Evolutionary conservation across 2,797 vertebrate species (phyloP).

Genomic region (Acanthiza pusilla): DNA sequence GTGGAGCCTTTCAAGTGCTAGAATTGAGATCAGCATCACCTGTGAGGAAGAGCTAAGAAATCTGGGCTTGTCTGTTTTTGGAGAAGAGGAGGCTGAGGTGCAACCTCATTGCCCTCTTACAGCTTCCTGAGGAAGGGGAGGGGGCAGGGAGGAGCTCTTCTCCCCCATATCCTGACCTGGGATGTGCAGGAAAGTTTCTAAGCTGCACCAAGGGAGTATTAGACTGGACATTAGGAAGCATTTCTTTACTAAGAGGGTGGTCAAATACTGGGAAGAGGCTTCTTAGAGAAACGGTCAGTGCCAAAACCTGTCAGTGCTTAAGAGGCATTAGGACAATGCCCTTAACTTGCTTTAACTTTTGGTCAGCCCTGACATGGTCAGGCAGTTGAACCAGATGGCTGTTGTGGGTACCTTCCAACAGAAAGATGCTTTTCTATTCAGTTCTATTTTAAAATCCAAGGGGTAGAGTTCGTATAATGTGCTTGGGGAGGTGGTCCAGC

Average conservation of each 20-base stretch:
- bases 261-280: background rate
- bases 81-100: background rate
- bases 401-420: background rate
- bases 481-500: background rate
- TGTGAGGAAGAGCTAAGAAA: background rate
- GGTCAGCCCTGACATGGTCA: background rate
- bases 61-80: background rate
- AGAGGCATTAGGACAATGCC: background rate
- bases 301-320: background rate
- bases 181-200: background rate
- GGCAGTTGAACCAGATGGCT: background rate
- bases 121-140: background rate
- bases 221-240: background rate
- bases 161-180: background rate
- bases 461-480: background rate
- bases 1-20: background rate
- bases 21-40: background rate
- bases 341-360: background rate
- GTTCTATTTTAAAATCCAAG: background rate
- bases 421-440: background rate
- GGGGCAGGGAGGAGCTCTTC: background rate
- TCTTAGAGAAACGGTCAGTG: accelerated
- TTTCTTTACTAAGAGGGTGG: background rate
- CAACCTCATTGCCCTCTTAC: background rate
- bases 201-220: background rate